Conservation (phyloP, 2,113 vertebrate species). For the Pelecanus crispus region DNA sequence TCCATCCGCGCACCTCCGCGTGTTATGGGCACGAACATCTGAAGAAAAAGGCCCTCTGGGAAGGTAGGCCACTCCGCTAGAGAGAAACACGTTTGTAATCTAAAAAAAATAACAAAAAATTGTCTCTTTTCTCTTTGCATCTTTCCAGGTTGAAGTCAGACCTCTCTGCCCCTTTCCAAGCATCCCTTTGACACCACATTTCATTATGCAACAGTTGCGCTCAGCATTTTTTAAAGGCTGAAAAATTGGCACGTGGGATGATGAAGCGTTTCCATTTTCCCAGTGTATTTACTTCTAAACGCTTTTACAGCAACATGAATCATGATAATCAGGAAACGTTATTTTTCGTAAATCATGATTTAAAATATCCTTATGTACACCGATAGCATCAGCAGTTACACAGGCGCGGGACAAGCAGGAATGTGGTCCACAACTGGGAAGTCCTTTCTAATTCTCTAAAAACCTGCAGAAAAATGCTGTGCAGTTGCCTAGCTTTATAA, state of each 20-base stretch:
- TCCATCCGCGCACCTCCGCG: accelerated
- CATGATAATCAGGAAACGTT: not conserved
- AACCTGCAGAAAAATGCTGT: not conserved
- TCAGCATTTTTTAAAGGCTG: not conserved
- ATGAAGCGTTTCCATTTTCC: not conserved
- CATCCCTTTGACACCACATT: not conserved
- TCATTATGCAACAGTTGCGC: not conserved
- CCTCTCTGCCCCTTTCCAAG: not conserved
- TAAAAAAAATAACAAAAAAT: not conserved
- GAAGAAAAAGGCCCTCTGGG: not conserved
- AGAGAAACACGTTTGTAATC: not conserved
- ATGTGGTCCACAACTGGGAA: not conserved
- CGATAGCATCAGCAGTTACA: not conserved
- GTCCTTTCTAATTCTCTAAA: not conserved
- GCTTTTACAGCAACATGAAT: not conserved
- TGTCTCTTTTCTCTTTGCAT: not conserved
- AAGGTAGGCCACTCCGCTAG: accelerated
- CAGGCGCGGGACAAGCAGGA: not conserved
- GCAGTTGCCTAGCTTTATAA: not conserved
- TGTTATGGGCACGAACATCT: accelerated
- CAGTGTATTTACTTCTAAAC: not conserved
- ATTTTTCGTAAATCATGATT: not conserved
- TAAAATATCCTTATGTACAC: not conserved
- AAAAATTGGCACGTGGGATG: not conserved
- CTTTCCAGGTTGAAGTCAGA: not conserved